Conservation (phyloP, 2,797 vertebrate genomes). For the Semaprochilodus insignis region DNA sequence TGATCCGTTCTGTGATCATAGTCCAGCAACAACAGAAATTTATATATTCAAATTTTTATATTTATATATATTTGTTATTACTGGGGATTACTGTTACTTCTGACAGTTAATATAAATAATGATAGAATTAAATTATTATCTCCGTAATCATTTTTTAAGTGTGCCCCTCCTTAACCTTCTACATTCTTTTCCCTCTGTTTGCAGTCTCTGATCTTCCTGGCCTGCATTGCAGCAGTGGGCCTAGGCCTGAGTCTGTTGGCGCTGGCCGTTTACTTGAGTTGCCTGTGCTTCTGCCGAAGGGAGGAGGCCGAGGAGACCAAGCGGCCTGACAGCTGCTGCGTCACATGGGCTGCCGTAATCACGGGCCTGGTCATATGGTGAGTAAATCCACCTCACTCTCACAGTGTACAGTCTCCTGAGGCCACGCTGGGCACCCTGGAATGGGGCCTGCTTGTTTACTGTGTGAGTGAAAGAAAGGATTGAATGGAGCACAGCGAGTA, state of each 20-base stretch:
- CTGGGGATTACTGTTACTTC: neutral
- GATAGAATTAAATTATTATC: neutral
- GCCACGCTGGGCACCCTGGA: conserved; percentile 10
- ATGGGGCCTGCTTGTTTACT: neutral
- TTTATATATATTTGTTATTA: no score
- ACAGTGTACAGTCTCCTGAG: conserved; percentile 11
- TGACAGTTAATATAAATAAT: neutral
- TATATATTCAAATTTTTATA: no score
- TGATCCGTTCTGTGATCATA: no score
- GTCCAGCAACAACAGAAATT: no score
- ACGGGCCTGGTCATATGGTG: conserved; percentile 92
- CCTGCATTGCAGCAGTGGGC: conserved; percentile 81
- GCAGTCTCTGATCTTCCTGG: conserved; percentile 88
- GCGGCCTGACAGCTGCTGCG: conserved; percentile 81
- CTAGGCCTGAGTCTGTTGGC: conserved; percentile 87
- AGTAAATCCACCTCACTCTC: conserved; percentile 67
- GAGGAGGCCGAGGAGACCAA: conserved; percentile 82
- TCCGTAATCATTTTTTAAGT: neutral
- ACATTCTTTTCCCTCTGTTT: neutral
- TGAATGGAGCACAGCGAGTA: neutral
- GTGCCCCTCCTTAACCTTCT: neutral
- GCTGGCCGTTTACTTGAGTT: conserved; percentile 82
- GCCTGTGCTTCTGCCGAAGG: conserved; percentile 83
- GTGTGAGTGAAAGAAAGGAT: neutral
- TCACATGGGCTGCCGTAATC: conserved; percentile 87